phyloP scores from a whole-genome alignment of 2,888 invertebrate species.

The Pterostichus madidus region DNA sequence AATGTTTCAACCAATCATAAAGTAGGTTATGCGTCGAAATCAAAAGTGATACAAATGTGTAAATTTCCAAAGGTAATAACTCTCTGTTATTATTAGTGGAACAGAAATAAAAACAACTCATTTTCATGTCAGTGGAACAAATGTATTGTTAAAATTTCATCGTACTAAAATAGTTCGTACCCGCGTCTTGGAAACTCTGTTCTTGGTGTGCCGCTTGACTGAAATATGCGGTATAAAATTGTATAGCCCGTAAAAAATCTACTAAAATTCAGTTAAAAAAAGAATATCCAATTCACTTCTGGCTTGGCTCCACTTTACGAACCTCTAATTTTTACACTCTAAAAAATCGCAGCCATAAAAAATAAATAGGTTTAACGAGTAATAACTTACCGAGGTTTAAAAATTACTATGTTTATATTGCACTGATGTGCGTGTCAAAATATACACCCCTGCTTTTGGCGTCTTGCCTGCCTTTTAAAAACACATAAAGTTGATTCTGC shows the following conservation, averaged over 20 bases:
- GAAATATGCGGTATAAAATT: constrained; percentile 18
- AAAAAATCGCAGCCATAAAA: constrained; percentile 39
- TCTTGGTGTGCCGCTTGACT: not conserved
- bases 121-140: constrained; percentile 23
- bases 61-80: constrained; percentile 6
- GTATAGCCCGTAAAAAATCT: constrained; percentile 6
- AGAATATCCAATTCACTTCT: constrained; percentile 19
- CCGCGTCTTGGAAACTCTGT: not conserved
- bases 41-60: constrained; percentile 10
- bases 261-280: constrained; percentile 4
- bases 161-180: not conserved
- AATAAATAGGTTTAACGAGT: constrained; percentile 57
- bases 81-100: constrained; percentile 1
- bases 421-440: constrained; percentile 69
- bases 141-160: constrained; percentile 14
- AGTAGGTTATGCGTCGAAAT: too few species aligned
- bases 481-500: constrained; percentile 31
- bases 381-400: constrained; percentile 61
- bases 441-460: constrained; percentile 55
- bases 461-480: constrained; percentile 33
- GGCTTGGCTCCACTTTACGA: constrained; percentile 23
- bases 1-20: too few species aligned
- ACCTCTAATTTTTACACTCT: constrained; percentile 35
- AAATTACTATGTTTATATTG: constrained; percentile 66
- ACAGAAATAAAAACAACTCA: constrained; percentile 21